Evolutionary conservation across 30 jellyfish, hydroid and myxozoan genomes (phyloP).

Genomic region (Hydractinia echinata): DNA sequence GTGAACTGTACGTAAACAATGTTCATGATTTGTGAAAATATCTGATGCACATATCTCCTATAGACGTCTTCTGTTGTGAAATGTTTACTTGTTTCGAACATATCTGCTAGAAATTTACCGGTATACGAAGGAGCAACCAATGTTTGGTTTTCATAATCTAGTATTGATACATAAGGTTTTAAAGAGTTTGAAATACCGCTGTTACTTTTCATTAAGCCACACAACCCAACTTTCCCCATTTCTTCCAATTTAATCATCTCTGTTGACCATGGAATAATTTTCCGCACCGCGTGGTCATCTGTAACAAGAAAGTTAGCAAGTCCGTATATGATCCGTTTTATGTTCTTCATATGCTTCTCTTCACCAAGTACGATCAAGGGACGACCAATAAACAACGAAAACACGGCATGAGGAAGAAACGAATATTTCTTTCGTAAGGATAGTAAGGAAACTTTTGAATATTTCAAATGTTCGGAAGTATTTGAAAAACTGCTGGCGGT

Average conservation of each 20-base stretch:
- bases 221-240: conserved; percentile 48
- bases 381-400: conserved; percentile 78
- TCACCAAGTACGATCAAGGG: conserved; percentile 71
- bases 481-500: not conserved
- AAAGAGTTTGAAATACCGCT: conserved; percentile 55
- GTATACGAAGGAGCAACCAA: conserved; percentile 68
- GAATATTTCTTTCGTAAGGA: conserved; percentile 40
- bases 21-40: not conserved
- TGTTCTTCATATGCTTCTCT: conserved; percentile 22
- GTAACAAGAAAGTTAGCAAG: conserved; percentile 63
- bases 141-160: conserved; percentile 60
- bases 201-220: conserved; percentile 61
- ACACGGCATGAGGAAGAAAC: conserved; percentile 66
- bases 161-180: conserved; percentile 54
- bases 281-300: conserved; percentile 20
- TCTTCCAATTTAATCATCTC: conserved; percentile 49
- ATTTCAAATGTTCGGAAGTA: not conserved
- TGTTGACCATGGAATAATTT: conserved; percentile 59
- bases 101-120: conserved; percentile 40
- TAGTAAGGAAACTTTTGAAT: conserved; percentile 13
- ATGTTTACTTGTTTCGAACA: conserved; percentile 55
- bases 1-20: not conserved
- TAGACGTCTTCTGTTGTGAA: conserved; percentile 68
- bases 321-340: conserved; percentile 43
- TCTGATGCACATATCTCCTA: conserved; percentile 37